These are phyloP conservation scores for Drosophila mauritiana DNA, from an alignment of 1,140 invertebrate species.

Conservation along the genomic window DNA sequence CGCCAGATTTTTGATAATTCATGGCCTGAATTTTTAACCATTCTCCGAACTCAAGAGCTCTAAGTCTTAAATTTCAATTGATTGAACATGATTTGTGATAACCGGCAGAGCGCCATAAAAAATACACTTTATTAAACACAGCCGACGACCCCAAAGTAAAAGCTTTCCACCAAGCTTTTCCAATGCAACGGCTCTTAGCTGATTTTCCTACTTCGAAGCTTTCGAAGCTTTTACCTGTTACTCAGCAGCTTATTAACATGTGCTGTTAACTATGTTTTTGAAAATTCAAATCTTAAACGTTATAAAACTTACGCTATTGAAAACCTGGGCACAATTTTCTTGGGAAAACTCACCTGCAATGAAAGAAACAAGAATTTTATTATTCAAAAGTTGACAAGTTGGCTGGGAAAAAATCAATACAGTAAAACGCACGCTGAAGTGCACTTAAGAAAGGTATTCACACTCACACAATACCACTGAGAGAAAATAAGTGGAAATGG, in stretches of 20 bases:
- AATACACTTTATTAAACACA: background rate
- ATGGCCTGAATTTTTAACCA: constrained; percentile 1
- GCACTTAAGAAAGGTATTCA: constrained; percentile 49
- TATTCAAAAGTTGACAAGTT: constrained; percentile 36
- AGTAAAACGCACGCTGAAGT: constrained; percentile 44
- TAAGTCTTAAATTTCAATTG: constrained; percentile 21
- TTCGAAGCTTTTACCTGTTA: constrained; percentile 21
- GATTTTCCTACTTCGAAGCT: constrained; percentile 43
- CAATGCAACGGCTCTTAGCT: background rate
- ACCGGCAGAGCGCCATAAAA: background rate
- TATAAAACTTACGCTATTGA: constrained; percentile 55
- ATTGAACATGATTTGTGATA: constrained; percentile 49
- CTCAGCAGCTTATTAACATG: constrained; percentile 14
- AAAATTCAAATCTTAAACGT: constrained; percentile 25
- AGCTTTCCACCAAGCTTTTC: background rate
- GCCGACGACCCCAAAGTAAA: background rate
- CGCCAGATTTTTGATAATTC: constrained; percentile 8
- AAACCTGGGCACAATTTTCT: constrained; percentile 12
- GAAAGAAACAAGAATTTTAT: constrained; percentile 30
- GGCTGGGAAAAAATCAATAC: constrained; percentile 34
- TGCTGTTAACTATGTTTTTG: constrained; percentile 5
- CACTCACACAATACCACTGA: constrained; percentile 14
- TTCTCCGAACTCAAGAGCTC: background rate
- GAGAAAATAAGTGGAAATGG: background rate
- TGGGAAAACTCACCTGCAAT: constrained; percentile 72